phyloP scores from a whole-genome alignment of 2,888 invertebrate species.

The Erpobdella octoculata region DNA sequence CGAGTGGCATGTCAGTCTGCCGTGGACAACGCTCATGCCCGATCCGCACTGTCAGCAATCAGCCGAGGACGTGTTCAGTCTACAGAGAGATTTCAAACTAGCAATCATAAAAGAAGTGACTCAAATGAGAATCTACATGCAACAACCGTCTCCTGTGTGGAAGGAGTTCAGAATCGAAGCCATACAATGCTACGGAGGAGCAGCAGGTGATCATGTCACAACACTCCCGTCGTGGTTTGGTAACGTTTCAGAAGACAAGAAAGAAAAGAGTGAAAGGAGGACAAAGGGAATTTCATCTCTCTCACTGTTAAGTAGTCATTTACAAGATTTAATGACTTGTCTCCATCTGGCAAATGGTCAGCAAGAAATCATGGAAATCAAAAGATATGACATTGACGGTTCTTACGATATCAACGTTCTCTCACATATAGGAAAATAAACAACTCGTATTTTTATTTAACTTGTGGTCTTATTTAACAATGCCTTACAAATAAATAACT shows the following conservation, averaged over 20 bases:
- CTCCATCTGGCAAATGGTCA: conserved; percentile 42
- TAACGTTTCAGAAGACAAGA: conserved; percentile 36
- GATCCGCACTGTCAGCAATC: conserved; percentile 46
- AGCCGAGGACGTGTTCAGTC: conserved; percentile 44
- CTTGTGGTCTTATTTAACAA: no score
- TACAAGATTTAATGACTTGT: conserved; percentile 48
- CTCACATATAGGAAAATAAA: conserved; percentile 41
- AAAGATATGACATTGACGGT: conserved; percentile 48
- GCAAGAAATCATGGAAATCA: conserved; percentile 42
- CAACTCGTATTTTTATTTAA: no score
- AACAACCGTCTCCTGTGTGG: conserved; percentile 50
- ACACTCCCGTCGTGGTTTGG: conserved; percentile 16
- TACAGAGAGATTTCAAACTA: conserved; percentile 43
- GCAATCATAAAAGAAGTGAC: conserved; percentile 43
- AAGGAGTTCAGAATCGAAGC: conserved; percentile 49
- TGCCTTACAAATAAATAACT: no score
- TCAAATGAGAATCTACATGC: conserved; percentile 45
- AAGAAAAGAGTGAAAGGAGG: not conserved
- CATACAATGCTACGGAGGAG: conserved; percentile 35
- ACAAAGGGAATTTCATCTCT: conserved; percentile 42
- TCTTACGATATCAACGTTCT: conserved; percentile 47
- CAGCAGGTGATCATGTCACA: not conserved
- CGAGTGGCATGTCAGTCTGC: conserved; percentile 44
- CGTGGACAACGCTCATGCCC: conserved; percentile 45
- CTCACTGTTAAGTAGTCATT: conserved; percentile 40